Evolutionary conservation across 2,797 vertebrate species (phyloP), one percentile per base, ranked within the genome.

Genomic region (Artibeus jamaicensis): DNA sequence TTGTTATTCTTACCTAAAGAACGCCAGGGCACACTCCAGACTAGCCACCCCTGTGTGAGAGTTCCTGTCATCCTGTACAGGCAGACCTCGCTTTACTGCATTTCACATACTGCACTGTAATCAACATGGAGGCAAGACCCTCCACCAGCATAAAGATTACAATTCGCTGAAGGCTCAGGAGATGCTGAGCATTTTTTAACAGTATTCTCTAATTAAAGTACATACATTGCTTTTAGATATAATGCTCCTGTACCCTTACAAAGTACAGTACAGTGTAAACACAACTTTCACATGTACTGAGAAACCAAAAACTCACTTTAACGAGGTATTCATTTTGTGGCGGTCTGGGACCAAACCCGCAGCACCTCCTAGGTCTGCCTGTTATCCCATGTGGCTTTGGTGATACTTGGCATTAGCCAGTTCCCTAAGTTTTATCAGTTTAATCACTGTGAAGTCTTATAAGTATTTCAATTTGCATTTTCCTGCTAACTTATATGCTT

Each of bases 381-480:
- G 2, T 1, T n/a, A n/a, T 19, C 59, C 15, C 86, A n/a, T 1
- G 12, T 1, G 0, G 48, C 77, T 89, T 32, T 19, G 67, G 59
- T 37, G 46, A 74, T 34, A 57, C 26, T 1, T 10, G 48, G 82
- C n/a, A 62, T 39, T n/a, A 78, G 12, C 42, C 42, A 42, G 18
- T 65, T 89, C 57, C 68, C 91, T 78, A 79, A 78, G n/a, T 34
- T 68, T 68, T 55, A 74, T 32, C 42, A 21, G n/a, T 67, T 53
- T 78, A 18, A 46, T n/a, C 14, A 16, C 50, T 57, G 4, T 32
- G 15, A 55, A 77, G 46, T 34, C 18, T 0, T 48, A 0, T 10
- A 12, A 48, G 26, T 50, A 74, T 76, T 79, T 94, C 65, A n/a
- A 24, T 50, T 73, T 68, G 37, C n/a, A 6, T 65, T 92, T 93